Base-by-base conservation (phyloP, 2,888 invertebrate species). In the Pemphredon lugubris region DNA sequence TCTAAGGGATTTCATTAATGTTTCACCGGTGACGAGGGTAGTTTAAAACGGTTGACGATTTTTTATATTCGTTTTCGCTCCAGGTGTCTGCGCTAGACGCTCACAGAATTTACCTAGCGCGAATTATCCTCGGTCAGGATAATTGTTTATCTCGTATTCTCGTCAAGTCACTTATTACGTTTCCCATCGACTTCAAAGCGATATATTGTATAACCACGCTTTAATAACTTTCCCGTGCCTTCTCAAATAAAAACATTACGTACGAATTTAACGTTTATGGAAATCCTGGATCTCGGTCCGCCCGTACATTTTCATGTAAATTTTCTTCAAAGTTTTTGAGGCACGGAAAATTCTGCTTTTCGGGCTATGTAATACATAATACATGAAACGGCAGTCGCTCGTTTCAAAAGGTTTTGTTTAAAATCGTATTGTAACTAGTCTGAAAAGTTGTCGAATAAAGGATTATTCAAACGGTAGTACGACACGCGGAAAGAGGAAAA, bases 391-490 rank as follows among this genome's bases (percentile, higher is more conserved):
- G 34, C 20, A 47, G 59, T 60, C 45, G 50, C 53, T 71, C 45
- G 72, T 64, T 71, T 44, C 58, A 21, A 71, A 71, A 71, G 72
- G 65, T 65, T 71, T 55, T 55, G 64, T 59, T 69, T 61, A 53
- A 58, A 71, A 68, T 69, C 69, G 60, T 63, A 71, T 69, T 63
- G 71, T 54, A 71, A 61, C 71, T 57, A 53, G 71, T 53, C 54
- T 64, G 64, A 64, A 59, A 73, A 73, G 64, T 72, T 72, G 71
- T 59, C 64, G 37, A 54, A 40, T 55, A 70, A 59, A 54, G 59
- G 64, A 63, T 71, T 70, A 73, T 70, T 64, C 64, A 55, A 42
- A 70, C 59, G 54, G 32, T 48, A 50, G 58, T 39, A 42, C 58
- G 23, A 55, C 63, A 63, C 39, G 58, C 34, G 37, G 11, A n/a